Evolutionary conservation across 2,888 invertebrate species (phyloP), one percentile per base, ranked within the genome.

Genomic region (Lasioglossum figueresi): DNA sequence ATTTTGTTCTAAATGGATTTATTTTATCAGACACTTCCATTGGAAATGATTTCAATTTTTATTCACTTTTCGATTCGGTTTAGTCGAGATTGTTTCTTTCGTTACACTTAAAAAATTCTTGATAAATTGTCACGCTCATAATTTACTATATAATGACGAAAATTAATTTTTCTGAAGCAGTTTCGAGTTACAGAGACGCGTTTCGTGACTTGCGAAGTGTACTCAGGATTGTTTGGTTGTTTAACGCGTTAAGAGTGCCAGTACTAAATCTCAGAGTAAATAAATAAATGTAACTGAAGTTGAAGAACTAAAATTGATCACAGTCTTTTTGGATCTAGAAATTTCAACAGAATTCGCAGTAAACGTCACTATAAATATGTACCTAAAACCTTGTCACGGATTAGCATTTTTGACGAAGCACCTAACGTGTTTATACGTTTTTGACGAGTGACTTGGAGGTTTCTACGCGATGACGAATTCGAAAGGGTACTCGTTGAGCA

Each of bases 401-500:
- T 52, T 52, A 10, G 52, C 3, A 5, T 52, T 8, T 23, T 23
- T 52, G 52, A 23, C 23, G 23, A 52, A 2, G 23, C 52, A 52
- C 52, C 5, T 52, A 52, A 23, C 23, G 52, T 52, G 52, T 52
- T 52, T 5, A 23, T 8, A 52, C 5, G 8, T 52, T 52, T 34
- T 2, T 10, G 43, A 27, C 10, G 2, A 72, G 19, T 31, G 23
- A 63, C 5, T 34, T 8, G 3, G 2, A 68, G 10, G 31, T 73
- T 48, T 34, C 31, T 34, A 27, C 71, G 71, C 43, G 43, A 71
- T 71, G n/a, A 27, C n/a, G 10, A 73, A 45, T 45, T 48, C 34
- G 48, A 12, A 31, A 34, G 72, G 48, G 72, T 48, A 23, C 48
- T 73, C 34, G 43, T 76, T 45, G 43, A 59, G 76, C 43, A 66